Conservation (phyloP, 2,888 invertebrate species). For the Allolobophora icterica region DNA sequence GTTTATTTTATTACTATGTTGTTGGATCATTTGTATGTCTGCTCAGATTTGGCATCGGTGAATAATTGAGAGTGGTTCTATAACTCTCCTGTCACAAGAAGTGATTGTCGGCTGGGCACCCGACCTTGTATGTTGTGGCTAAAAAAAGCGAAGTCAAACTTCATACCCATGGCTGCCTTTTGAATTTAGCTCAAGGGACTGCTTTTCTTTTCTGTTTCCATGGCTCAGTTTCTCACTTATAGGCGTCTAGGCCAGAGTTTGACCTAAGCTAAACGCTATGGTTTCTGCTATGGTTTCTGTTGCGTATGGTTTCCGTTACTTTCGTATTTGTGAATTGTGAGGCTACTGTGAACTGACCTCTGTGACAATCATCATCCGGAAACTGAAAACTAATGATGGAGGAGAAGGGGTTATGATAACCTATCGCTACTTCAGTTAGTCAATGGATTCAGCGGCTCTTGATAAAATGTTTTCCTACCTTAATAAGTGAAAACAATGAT, state of each 20-base stretch:
- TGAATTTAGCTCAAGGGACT: too few species aligned
- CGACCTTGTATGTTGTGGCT: too few species aligned
- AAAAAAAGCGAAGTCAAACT: too few species aligned
- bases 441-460: neutral
- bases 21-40: neutral
- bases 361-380: neutral
- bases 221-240: too few species aligned
- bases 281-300: neutral
- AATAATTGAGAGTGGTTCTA: neutral
- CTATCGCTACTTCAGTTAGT: neutral
- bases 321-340: neutral
- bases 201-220: too few species aligned
- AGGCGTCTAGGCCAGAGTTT: too few species aligned
- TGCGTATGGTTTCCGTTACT: neutral
- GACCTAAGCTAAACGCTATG: too few species aligned
- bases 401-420: neutral
- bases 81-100: neutral
- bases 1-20: neutral
- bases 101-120: neutral
- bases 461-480: neutral
- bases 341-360: neutral
- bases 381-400: neutral
- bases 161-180: too few species aligned
- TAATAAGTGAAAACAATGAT: constrained; percentile 4
- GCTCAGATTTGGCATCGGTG: neutral